Conservation (phyloP, 2,888 invertebrate species). For the Stenodema calcarata region DNA sequence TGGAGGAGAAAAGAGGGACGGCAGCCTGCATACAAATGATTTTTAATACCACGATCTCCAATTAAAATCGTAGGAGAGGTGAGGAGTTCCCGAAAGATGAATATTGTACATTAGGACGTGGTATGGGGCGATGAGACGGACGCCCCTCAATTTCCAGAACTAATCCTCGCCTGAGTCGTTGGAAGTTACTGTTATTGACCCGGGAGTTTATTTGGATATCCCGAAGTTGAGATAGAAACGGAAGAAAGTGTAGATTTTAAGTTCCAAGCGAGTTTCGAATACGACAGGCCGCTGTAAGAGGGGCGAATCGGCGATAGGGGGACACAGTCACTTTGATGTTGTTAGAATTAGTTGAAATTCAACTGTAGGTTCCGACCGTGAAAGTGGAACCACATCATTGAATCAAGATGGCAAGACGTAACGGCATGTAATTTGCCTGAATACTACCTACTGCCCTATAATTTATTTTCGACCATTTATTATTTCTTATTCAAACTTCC, state of each 20-base stretch:
- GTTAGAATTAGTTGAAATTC: too few species aligned
- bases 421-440: too few species aligned
- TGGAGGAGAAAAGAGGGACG: neutral
- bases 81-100: neutral
- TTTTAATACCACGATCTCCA: neutral
- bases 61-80: slow-evolving; percentile 5
- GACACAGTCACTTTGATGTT: too few species aligned
- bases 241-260: neutral
- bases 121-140: neutral
- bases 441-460: too few species aligned
- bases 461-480: too few species aligned
- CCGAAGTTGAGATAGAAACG: neutral
- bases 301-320: too few species aligned
- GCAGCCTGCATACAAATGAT: slow-evolving; percentile 9
- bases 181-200: neutral
- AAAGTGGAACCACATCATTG: too few species aligned
- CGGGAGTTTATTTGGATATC: neutral
- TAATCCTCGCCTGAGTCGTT: neutral
- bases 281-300: too few species aligned
- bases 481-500: too few species aligned
- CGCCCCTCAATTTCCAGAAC: neutral
- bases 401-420: too few species aligned
- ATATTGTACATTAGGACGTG: neutral
- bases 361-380: too few species aligned
- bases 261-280: neutral